Evolutionary conservation across 2,113 vertebrate species (phyloP), one percentile per base, ranked within the genome.

Genomic region (Sisor rabdophorus): DNA sequence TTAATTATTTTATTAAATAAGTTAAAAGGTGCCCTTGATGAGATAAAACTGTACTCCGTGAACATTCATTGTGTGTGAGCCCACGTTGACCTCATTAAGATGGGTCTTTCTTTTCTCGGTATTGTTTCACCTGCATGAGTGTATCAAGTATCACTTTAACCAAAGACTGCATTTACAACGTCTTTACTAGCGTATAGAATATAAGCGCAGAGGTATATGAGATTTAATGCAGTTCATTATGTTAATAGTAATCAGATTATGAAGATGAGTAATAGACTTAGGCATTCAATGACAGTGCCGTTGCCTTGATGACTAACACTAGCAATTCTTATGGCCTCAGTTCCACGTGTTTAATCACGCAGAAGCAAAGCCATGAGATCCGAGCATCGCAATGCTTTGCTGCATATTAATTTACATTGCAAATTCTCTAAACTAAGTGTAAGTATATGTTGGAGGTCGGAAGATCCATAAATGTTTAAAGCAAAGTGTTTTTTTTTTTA

Each of bases 241-340:
- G 52, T 19, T 69, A 20, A 52, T 15, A 5, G 47, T 52, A 19
- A 50, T 19, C 26, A 20, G 47, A 48, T 69, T 69, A 28, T 2
- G 22, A 67, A 26, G 36, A 48, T 73, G 71, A 73, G 55, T 73
- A 60, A 60, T 11, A 60, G 16, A 20, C 55, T 73, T 24, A 47
- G 32, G 54, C 55, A 73, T 73, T 56, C 44, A 4, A 19, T 73
- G 71, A 19, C 15, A 44, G 13, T 3, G 13, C 16, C 4, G 0
- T 19, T 20, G 30, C 54, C 47, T 26, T 17, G 4, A 28, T 73
- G 71, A 73, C 54, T 73, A 48, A 73, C 16, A 4, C 11, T 1
- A 40, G 15, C 5, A 4, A 73, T 48, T 60, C 55, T 26, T 36
- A 58, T n/a, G 71, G 16, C 55, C 40, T 11, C 1, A 0, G 24